Evolutionary conservation across 2,113 vertebrate genomes (phyloP), one percentile per base, ranked within the genome.

Genomic region (Pseudopodoces humilis): DNA sequence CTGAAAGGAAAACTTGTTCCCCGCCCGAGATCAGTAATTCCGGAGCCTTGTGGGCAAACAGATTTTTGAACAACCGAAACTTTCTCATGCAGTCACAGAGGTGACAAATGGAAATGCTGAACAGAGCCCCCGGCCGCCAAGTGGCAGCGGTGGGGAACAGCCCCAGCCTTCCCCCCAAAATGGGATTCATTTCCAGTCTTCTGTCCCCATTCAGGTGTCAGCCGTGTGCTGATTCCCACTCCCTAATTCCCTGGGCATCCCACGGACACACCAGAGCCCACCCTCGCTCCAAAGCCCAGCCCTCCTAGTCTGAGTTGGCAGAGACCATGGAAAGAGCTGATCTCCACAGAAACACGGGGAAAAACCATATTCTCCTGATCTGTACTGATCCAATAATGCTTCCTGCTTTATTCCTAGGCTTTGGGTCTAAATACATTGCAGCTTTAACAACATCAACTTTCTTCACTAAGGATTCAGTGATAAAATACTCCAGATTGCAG

Each of bases 401-500:
- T 21, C 67, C 63, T 69, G n/a, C 76, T 91, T 84, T 27, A 78
- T 56, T 69, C 59, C 35, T 12, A 71, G 35, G 59, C 64, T 95
- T 63, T 60, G 72, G 62, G 46, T 71, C 59, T 62, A 76, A 83
- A 85, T 27, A 44, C 7, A 6, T 33, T 76, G 50, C 49, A 85
- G 74, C 63, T 92, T 87, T 87, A 91, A 68, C 60, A 82, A 79
- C 67, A 91, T 71, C 86, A 82, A 60, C 64, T 30, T 84, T 46
- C 89, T 79, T 50, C 50, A 46, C 91, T 95, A 65, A 75, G 95
- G 94, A 93, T 92, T 68, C 78, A 82, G 91, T 46, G 86, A 89
- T 75, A 95, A 95, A 95, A 78, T 84, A 37, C 70, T 87, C 88
- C 78, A 94, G 76, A 96, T 67, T 90, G 92, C 72, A 86, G 76